Evolutionary conservation across 2,888 invertebrate species (phyloP).

Genomic region (Oeneis ivallda): DNA sequence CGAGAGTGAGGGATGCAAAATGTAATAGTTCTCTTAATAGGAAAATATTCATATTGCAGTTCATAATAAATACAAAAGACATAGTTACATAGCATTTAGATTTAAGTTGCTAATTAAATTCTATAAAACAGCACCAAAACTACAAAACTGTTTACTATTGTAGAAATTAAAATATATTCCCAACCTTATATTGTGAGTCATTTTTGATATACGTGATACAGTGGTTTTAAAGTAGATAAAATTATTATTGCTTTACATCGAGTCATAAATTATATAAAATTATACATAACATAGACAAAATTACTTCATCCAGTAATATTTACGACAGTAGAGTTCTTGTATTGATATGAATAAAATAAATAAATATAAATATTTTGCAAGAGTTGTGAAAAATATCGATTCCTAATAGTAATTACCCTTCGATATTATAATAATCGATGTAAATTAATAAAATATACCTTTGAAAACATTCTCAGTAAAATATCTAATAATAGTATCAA

Average conservation of each 20-base stretch:
- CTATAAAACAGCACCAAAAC: constrained; percentile 5
- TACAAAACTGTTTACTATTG: neutral
- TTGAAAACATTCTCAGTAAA: too few relatives aligned
- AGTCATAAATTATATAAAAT: neutral
- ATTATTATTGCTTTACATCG: neutral
- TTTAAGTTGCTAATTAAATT: neutral
- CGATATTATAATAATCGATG: too few relatives aligned
- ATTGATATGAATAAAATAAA: neutral
- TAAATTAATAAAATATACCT: too few relatives aligned
- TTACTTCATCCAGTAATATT: neutral
- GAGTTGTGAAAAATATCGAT: too few relatives aligned
- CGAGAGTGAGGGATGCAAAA: too few relatives aligned
- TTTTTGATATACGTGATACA: neutral
- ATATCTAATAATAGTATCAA: too few relatives aligned
- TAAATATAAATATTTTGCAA: too few relatives aligned
- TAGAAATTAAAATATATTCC: neutral
- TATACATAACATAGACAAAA: constrained; percentile 6
- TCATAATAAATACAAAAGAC: neutral
- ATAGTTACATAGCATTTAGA: neutral
- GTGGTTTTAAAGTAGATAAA: neutral
- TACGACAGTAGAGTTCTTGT: neutral
- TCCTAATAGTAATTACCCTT: too few relatives aligned
- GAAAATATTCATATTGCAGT: neutral
- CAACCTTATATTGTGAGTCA: neutral
- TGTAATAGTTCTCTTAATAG: too few relatives aligned